Percentiles rank a stretch among this genome's conserved stretches.
Conservation (phyloP, 1,140 invertebrate genomes). For the Dendroctonus valens region DNA sequence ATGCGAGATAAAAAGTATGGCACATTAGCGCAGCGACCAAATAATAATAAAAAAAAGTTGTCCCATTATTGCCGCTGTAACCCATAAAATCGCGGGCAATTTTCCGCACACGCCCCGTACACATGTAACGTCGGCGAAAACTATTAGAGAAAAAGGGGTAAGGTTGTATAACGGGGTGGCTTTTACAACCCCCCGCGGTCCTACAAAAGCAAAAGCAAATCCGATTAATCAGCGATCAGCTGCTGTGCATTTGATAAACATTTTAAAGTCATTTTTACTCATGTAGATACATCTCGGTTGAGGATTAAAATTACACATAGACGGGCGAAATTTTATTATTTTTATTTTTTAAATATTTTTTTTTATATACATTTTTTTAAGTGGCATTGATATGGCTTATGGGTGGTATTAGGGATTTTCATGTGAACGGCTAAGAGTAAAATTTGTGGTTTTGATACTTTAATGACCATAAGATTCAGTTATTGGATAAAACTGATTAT, state of each 20-base stretch:
- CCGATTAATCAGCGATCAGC: constrained; percentile 30
- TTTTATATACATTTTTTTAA: too few species aligned
- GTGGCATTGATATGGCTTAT: too few species aligned
- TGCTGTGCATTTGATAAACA: constrained; percentile 29
- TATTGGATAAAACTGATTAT: too few species aligned
- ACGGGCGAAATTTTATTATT: too few species aligned
- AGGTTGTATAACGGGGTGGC: constrained; percentile 30
- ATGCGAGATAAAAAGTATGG: too few species aligned
- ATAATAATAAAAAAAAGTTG: constrained; percentile 29
- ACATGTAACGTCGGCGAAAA: constrained; percentile 32
- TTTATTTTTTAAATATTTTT: too few species aligned
- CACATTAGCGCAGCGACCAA: neutral
- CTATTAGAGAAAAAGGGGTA: constrained; percentile 31
- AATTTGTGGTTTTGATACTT: too few species aligned
- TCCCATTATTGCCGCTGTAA: constrained; percentile 28
- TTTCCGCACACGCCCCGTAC: constrained; percentile 36
- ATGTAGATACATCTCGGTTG: constrained; percentile 1
- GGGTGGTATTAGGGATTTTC: too few species aligned
- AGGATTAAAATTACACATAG: neutral
- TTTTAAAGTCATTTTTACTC: constrained; percentile 13
- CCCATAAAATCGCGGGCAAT: constrained; percentile 34
- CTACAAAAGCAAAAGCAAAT: constrained; percentile 28
- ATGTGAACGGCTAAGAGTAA: too few species aligned
- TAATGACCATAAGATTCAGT: too few species aligned
- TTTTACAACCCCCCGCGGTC: constrained; percentile 34